Evolutionary conservation across 1,140 invertebrate species (phyloP).

Genomic region (Nasonia vitripennis): DNA sequence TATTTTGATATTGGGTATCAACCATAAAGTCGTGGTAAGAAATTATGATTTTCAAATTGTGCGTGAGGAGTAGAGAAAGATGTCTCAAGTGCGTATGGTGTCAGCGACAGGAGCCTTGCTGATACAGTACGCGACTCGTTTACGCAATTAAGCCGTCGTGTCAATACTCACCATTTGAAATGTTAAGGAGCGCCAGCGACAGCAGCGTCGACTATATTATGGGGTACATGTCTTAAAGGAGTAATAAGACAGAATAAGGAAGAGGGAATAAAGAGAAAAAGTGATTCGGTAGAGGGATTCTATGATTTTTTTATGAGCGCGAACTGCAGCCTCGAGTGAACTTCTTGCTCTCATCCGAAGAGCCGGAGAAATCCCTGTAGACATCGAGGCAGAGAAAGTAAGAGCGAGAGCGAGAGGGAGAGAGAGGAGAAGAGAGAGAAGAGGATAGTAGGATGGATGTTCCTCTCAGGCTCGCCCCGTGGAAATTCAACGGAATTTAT

Average conservation of each 20-base stretch:
- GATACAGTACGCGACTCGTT: background rate
- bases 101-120: background rate
- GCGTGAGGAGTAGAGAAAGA: too few relatives aligned
- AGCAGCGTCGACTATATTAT: background rate
- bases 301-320: conserved; percentile 48
- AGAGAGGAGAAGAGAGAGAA: background rate
- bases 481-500: conserved; percentile 58
- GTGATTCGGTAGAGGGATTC: conserved; percentile 40
- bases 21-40: too few relatives aligned
- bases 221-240: background rate
- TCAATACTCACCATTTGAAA: conserved; percentile 35
- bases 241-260: conserved; percentile 38
- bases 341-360: background rate
- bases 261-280: conserved; percentile 31
- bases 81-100: background rate
- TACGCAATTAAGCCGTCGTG: conserved; percentile 23
- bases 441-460: conserved; percentile 36
- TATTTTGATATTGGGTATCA: too few relatives aligned
- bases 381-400: conserved; percentile 31
- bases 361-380: conserved; percentile 45
- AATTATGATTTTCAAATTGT: background rate
- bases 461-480: background rate
- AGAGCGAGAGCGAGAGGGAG: background rate
- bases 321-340: background rate
- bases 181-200: background rate